Conservation (phyloP, 2,888 invertebrate species). For the Drosophila falleni region DNA sequence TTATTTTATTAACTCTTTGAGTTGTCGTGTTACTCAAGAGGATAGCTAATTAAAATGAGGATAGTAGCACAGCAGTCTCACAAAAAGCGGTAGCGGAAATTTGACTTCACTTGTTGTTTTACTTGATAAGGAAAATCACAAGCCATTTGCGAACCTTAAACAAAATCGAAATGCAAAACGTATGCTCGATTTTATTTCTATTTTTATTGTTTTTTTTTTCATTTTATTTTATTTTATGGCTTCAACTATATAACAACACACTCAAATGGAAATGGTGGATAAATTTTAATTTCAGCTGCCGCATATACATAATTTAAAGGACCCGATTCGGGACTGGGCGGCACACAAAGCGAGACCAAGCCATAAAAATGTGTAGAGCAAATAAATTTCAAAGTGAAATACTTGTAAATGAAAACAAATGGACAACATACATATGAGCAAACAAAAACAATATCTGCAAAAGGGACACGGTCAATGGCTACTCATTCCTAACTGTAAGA, state of each 20-base stretch:
- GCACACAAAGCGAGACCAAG: constrained; percentile 56
- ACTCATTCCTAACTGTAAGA: constrained; percentile 17
- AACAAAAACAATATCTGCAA: constrained; percentile 54
- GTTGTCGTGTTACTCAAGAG: constrained; percentile 38
- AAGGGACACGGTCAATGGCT: constrained; percentile 47
- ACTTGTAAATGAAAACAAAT: constrained; percentile 82
- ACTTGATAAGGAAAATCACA: constrained; percentile 38
- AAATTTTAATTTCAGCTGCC: constrained; percentile 72
- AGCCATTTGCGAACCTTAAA: constrained; percentile 3
- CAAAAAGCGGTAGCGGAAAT: constrained; percentile 27
- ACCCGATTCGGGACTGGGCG: constrained; percentile 28
- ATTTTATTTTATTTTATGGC: constrained; percentile 36
- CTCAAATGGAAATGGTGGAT: constrained; percentile 53
- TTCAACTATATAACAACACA: constrained; percentile 48
- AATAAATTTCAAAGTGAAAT: constrained; percentile 80
- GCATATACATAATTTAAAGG: constrained; percentile 67
- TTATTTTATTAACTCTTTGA: constrained; percentile 72
- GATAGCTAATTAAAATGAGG: constrained; percentile 67
- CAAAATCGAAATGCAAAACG: constrained; percentile 35
- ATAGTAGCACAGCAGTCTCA: constrained; percentile 7
- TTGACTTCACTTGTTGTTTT: constrained; percentile 27
- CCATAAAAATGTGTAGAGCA: constrained; percentile 76
- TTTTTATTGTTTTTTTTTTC: constrained; percentile 21
- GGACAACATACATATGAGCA: constrained; percentile 51
- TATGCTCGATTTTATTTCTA: constrained; percentile 40